Evolutionary conservation across 2,888 invertebrate genomes (phyloP), one percentile per base, ranked within the genome.

Genomic region (Folsomia manolachei): DNA sequence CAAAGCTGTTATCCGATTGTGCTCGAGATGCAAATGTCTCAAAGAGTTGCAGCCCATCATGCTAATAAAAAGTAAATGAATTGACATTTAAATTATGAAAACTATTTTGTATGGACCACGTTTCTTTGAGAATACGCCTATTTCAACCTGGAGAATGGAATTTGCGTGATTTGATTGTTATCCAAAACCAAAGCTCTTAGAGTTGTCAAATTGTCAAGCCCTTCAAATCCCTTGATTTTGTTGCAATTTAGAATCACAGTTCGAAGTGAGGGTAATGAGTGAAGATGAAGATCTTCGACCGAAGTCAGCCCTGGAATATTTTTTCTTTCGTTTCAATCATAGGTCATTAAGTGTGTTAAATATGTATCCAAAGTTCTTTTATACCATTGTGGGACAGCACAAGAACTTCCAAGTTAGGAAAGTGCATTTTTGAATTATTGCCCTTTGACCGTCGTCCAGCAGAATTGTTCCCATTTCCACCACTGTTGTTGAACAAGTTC

Each of bases 321-420:
- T n/a, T n/a, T n/a, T n/a, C n/a, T n/a, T n/a, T n/a, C n/a, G n/a
- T n/a, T n/a, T n/a, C n/a, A n/a, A n/a, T n/a, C n/a, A n/a, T n/a
- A n/a, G n/a, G n/a, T n/a, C n/a, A n/a, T n/a, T n/a, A n/a, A n/a
- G n/a, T n/a, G n/a, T n/a, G n/a, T n/a, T n/a, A n/a, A n/a, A n/a
- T n/a, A n/a, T n/a, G n/a, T n/a, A n/a, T n/a, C n/a, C n/a, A n/a
- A n/a, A n/a, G n/a, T n/a, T n/a, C n/a, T n/a, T 27, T 51, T 24
- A 73, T 73, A 80, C 80, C 75, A 53, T 80, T 80, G 62, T 80
- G 80, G 2, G 80, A 71, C 75, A 80, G 70, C 25, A 80, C 77
- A 14, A 80, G 69, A 9, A 80, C 76, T 75, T 80, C 80, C 11
- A 80, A 52, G 19, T 77, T 71, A 11, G 80, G 80, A 62, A 79